Percentiles rank a stretch among this genome's conserved stretches.
Evolutionary conservation across 2,888 invertebrate species (phyloP).

Genomic region (Rhorus exstirpatorius): DNA sequence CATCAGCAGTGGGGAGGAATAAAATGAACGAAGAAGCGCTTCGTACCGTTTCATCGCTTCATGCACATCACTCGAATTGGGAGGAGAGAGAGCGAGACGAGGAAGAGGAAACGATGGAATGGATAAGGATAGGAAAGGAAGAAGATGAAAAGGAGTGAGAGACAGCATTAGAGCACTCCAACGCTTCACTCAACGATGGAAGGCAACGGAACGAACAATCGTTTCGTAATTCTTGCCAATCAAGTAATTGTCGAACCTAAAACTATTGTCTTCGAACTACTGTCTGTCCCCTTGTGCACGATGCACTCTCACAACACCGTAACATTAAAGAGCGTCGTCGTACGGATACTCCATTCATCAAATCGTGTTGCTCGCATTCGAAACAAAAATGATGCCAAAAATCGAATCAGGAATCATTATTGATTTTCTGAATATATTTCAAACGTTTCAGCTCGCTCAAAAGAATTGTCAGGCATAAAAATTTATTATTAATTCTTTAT

Average conservation of each 20-base stretch:
- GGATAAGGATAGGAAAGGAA: neutral
- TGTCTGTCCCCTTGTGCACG: neutral
- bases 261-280: constrained; percentile 81
- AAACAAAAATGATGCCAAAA: too few relatives aligned
- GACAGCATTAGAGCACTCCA: constrained; percentile 68
- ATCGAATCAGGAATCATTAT: too few relatives aligned
- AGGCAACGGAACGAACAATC: constrained; percentile 79
- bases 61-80: constrained; percentile 26
- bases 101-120: constrained; percentile 23
- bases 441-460: too few relatives aligned
- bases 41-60: constrained; percentile 31
- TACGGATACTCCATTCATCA: too few relatives aligned
- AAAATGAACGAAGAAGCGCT: constrained; percentile 20
- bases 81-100: constrained; percentile 58
- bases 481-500: too few relatives aligned
- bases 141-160: constrained; percentile 55
- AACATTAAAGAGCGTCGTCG: too few relatives aligned
- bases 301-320: too few relatives aligned
- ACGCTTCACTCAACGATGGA: constrained; percentile 74
- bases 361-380: too few relatives aligned
- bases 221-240: constrained; percentile 83
- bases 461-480: too few relatives aligned
- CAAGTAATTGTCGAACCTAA: constrained; percentile 83
- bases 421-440: too few relatives aligned
- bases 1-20: constrained; percentile 4